phyloP scores from a whole-genome alignment of 1,140 invertebrate species.

The Homarus americanus region DNA sequence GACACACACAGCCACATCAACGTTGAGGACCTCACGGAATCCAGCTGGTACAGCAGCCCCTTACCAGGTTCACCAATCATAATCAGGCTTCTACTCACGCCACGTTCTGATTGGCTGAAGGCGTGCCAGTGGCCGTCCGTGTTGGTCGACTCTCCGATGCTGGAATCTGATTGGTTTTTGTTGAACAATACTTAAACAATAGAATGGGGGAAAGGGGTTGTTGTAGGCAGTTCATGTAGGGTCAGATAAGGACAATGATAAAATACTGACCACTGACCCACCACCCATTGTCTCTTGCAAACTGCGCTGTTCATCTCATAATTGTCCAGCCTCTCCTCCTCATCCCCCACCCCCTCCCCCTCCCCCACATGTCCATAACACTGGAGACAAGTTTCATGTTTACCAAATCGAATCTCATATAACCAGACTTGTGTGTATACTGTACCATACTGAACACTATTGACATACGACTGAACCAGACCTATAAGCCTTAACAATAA shows the following conservation, averaged over 20 bases:
- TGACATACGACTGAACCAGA: too few relatives aligned
- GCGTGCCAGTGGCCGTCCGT: not conserved
- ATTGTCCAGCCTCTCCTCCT: too few relatives aligned
- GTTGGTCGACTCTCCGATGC: not conserved
- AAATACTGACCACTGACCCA: not conserved
- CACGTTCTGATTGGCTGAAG: not conserved
- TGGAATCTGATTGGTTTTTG: conserved; percentile 49
- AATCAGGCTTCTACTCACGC: not conserved
- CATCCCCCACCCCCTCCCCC: too few relatives aligned
- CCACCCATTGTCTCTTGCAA: not conserved
- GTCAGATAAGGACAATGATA: not conserved
- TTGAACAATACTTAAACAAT: conserved; percentile 35
- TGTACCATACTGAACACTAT: too few relatives aligned
- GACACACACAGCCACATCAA: not conserved
- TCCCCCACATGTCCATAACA: too few relatives aligned
- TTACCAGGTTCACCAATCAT: not conserved
- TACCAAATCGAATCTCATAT: too few relatives aligned
- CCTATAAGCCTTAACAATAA: too few relatives aligned
- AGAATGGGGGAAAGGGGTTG: not conserved
- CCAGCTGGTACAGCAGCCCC: not conserved
- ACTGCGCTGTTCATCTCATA: too few relatives aligned
- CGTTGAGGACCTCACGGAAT: not conserved
- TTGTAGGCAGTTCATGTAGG: not conserved
- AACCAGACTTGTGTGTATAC: too few relatives aligned
- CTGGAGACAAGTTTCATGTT: too few relatives aligned